Evolutionary conservation across 2,797 vertebrate genomes (phyloP).

Genomic region (Rhodeus uyekii): DNA sequence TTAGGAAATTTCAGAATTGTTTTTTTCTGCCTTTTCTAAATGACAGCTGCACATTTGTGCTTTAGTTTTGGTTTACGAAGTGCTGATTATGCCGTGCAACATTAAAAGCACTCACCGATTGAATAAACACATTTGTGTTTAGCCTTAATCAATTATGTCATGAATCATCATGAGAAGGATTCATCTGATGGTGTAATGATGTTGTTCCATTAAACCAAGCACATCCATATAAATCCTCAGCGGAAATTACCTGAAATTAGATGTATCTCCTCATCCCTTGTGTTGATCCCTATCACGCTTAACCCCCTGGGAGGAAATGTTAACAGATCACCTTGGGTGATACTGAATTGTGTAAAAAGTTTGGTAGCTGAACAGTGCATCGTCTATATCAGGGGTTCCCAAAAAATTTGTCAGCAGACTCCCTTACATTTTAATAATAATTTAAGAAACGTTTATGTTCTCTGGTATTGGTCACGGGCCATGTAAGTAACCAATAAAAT

Average conservation of each 20-base stretch:
- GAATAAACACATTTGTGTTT: slow-evolving; percentile 38
- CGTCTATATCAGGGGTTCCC: not conserved
- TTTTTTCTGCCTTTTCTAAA: not conserved
- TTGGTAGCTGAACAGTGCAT: not conserved
- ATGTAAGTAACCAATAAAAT: not conserved
- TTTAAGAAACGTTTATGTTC: not conserved
- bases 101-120: slow-evolving; percentile 35
- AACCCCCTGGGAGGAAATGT: slow-evolving; percentile 29
- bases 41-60: not conserved
- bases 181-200: slow-evolving; percentile 48
- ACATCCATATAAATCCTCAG: slow-evolving; percentile 44
- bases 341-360: slow-evolving; percentile 20
- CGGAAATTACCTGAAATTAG: slow-evolving; percentile 57
- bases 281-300: slow-evolving; percentile 46
- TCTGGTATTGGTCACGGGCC: not conserved
- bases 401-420: not conserved
- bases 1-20: not conserved
- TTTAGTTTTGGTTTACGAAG: slow-evolving; percentile 4
- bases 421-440: not conserved
- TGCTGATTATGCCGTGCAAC: slow-evolving; percentile 19
- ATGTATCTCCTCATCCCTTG: slow-evolving; percentile 51
- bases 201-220: slow-evolving; percentile 58
- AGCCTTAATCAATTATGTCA: slow-evolving; percentile 54
- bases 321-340: slow-evolving; percentile 14
- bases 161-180: slow-evolving; percentile 48